Percentiles rank a stretch among this genome's conserved stretches.
phyloP scores from a whole-genome alignment of 2,113 vertebrate species.

The Lepisosteus oculatus region DNA sequence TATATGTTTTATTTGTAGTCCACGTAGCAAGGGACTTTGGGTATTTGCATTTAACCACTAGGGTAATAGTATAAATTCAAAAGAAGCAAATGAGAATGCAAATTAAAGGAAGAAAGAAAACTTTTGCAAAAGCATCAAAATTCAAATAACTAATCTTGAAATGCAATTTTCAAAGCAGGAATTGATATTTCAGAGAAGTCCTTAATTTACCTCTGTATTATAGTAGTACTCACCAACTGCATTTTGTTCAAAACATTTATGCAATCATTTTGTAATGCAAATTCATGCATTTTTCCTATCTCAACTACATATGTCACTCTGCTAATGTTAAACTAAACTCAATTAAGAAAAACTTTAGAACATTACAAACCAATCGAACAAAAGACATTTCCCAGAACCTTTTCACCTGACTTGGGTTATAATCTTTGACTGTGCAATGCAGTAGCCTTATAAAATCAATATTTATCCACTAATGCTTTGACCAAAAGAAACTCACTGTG shows the following conservation, averaged over 20 bases:
- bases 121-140: constrained; percentile 4
- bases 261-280: too few species aligned
- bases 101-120: constrained; percentile 41
- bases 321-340: neutral
- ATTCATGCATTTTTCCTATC: neutral
- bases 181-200: too few species aligned
- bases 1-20: constrained; percentile 24
- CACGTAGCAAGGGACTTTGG: neutral
- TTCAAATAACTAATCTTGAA: constrained; percentile 7
- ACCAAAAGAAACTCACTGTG: neutral
- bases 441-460: constrained; percentile 10
- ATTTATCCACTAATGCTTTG: constrained; percentile 4
- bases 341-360: constrained; percentile 2
- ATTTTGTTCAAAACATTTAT: too few species aligned
- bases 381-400: constrained; percentile 6
- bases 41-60: neutral
- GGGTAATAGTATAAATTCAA: constrained; percentile 39
- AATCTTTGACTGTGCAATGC: neutral
- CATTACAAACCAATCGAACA: neutral
- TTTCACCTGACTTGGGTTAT: neutral
- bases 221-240: too few species aligned
- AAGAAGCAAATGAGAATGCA: constrained; percentile 23
- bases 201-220: too few species aligned
- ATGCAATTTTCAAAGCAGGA: constrained; percentile 26
- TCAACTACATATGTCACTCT: neutral